These are phyloP conservation scores for Megalonaias nervosa DNA, from an alignment of 1,140 invertebrate species.

Conservation along the genomic window DNA sequence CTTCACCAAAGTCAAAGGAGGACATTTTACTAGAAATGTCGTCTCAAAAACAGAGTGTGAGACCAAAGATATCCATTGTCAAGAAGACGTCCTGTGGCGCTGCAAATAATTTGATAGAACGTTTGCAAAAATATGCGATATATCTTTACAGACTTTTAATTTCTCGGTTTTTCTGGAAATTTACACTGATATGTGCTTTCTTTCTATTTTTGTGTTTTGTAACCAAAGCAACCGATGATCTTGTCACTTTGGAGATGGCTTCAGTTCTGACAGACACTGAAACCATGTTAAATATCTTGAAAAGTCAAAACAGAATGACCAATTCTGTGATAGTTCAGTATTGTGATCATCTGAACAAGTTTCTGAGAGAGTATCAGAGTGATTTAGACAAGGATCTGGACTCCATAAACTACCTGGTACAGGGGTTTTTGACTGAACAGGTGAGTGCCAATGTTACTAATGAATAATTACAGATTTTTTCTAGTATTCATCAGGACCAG, in stretches of 20 bases:
- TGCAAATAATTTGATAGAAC: background rate
- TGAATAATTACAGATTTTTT: background rate
- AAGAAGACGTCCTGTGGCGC: conserved; percentile 17
- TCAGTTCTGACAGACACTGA: conserved; percentile 55
- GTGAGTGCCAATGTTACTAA: background rate
- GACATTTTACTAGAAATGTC: conserved; percentile 62
- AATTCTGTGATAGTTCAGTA: conserved; percentile 36
- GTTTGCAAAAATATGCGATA: too few species aligned
- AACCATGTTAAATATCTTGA: conserved; percentile 51
- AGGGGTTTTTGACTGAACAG: conserved; percentile 23
- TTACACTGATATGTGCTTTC: conserved; percentile 45
- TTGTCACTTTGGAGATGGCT: conserved; percentile 51
- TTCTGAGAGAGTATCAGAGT: conserved; percentile 17
- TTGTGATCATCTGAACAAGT: conserved; percentile 30
- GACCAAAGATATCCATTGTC: conserved; percentile 22
- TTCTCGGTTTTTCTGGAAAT: conserved; percentile 41
- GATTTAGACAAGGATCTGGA: conserved; percentile 14
- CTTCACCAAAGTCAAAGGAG: conserved; percentile 50
- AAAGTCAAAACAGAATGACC: conserved; percentile 50
- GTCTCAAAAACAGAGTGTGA: conserved; percentile 52
- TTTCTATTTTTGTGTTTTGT: conserved; percentile 51
- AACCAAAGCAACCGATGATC: conserved; percentile 53
- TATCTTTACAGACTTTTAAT: too few species aligned
- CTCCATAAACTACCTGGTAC: conserved; percentile 16
- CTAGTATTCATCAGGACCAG: background rate